phyloP scores from a whole-genome alignment of 1,140 invertebrate species.

The Apocrypta bakeri region DNA sequence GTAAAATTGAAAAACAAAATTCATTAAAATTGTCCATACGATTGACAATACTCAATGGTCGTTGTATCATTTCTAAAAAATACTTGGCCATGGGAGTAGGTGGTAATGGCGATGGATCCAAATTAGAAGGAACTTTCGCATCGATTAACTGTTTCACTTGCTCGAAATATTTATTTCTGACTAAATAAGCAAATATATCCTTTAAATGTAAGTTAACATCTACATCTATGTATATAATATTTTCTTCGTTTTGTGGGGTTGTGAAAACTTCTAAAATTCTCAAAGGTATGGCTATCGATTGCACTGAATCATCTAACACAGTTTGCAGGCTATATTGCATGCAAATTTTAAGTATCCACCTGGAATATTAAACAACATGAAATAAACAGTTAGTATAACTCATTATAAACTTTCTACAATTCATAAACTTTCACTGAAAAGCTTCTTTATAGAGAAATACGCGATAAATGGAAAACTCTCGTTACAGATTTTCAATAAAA shows the following conservation, averaged over 20 bases:
- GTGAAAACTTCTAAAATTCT: constrained; percentile 88
- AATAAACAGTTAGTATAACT: constrained; percentile 27
- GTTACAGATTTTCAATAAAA: no score
- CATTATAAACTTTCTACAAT: neutral
- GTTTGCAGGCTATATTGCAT: constrained; percentile 68
- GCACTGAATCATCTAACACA: constrained; percentile 58
- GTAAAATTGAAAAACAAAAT: constrained; percentile 66
- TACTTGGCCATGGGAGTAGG: constrained; percentile 85
- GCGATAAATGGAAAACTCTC: neutral
- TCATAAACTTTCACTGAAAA: no score
- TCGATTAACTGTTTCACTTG: constrained; percentile 83
- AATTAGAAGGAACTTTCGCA: constrained; percentile 81
- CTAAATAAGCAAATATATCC: constrained; percentile 67
- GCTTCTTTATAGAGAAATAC: no score
- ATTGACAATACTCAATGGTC: constrained; percentile 79
- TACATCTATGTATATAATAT: constrained; percentile 62
- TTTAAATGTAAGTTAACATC: constrained; percentile 64
- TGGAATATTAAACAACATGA: constrained; percentile 48
- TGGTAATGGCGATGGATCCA: constrained; percentile 80
- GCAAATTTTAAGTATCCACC: constrained; percentile 66
- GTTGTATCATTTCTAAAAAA: constrained; percentile 84
- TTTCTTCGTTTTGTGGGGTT: constrained; percentile 74
- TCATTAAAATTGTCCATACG: constrained; percentile 59
- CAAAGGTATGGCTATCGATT: constrained; percentile 83
- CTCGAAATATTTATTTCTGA: constrained; percentile 81